Evolutionary conservation across 2,888 invertebrate species (phyloP).

Genomic region (Thymelicus sylvestris): DNA sequence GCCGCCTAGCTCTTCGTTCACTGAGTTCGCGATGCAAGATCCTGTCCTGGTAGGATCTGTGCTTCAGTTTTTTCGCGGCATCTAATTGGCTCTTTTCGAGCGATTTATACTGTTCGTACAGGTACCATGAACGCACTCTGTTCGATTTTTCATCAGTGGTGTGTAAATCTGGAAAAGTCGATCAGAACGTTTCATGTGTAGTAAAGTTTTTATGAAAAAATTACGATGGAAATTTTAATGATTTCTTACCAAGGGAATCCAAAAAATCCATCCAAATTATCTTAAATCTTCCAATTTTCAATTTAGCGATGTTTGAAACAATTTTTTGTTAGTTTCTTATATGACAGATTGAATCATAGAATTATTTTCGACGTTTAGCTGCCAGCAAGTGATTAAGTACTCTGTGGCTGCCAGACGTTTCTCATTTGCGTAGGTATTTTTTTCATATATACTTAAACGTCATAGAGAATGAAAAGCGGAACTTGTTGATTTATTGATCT

Average conservation of each 20-base stretch:
- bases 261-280: slow-evolving; percentile 66
- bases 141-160: slow-evolving; percentile 62
- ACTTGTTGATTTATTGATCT: too few species aligned
- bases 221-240: background rate
- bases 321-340: slow-evolving; percentile 29
- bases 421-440: background rate
- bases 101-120: slow-evolving; percentile 76
- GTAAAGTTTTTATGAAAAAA: background rate
- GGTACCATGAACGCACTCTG: slow-evolving; percentile 75
- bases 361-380: slow-evolving; percentile 22
- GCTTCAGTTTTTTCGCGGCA: slow-evolving; percentile 64
- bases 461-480: too few species aligned
- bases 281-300: slow-evolving; percentile 1
- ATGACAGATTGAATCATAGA: slow-evolving; percentile 26
- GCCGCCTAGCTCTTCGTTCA: slow-evolving; percentile 65
- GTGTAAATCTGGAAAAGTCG: slow-evolving; percentile 60
- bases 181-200: background rate
- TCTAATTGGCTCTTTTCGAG: slow-evolving; percentile 69
- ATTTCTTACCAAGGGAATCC: slow-evolving; percentile 63
- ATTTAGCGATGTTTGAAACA: background rate
- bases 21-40: slow-evolving; percentile 66
- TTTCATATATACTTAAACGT: too few species aligned
- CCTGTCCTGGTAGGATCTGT: slow-evolving; percentile 64
- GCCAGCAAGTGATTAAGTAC: too few species aligned
- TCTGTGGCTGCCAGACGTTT: slow-evolving; percentile 19